Percentiles rank a stretch among this genome's conserved stretches.
Conservation (phyloP, 2,113 vertebrate genomes). For the Ammodytes dubius region DNA sequence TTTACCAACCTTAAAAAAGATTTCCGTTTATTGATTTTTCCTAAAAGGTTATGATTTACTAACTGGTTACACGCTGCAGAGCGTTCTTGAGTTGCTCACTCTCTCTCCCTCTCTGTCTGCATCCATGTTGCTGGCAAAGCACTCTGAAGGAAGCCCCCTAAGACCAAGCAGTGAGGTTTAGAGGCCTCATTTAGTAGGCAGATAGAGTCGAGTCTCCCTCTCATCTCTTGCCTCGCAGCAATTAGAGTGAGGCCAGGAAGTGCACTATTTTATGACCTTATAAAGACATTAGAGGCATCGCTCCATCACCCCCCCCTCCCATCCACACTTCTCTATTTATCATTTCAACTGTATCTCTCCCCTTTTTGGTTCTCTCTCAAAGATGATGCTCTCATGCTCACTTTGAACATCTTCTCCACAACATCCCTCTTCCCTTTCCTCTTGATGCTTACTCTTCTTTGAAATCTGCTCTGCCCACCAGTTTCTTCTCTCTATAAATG, state of each 20-base stretch:
- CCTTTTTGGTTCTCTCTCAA: slow-evolving; percentile 26
- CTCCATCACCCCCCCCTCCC: slow-evolving; percentile 42
- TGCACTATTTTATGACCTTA: slow-evolving; percentile 72
- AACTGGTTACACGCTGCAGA: too few relatives aligned
- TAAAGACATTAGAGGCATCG: slow-evolving; percentile 71
- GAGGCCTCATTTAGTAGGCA: slow-evolving; percentile 62
- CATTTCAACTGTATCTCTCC: slow-evolving; percentile 28
- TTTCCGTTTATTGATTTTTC: too few relatives aligned
- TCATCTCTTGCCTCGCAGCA: slow-evolving; percentile 53
- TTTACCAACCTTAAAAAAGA: too few relatives aligned
- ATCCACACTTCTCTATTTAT: slow-evolving; percentile 13
- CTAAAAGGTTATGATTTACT: too few relatives aligned
- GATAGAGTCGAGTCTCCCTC: slow-evolving; percentile 46
- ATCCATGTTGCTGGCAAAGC: slow-evolving; percentile 5
- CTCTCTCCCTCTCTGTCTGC: too few relatives aligned
- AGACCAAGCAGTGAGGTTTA: slow-evolving; percentile 53
- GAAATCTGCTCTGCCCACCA: slow-evolving; percentile 10
- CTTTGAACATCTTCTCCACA: slow-evolving; percentile 30
- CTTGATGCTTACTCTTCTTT: background rate
- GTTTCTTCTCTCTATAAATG: slow-evolving; percentile 3
- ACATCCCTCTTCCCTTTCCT: background rate
- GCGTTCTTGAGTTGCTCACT: too few relatives aligned
- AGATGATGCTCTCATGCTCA: slow-evolving; percentile 27
- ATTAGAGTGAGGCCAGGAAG: slow-evolving; percentile 75
- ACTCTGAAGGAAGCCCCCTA: slow-evolving; percentile 21